These are phyloP conservation scores for Drepana arcuata DNA, from an alignment of 1,140 invertebrate species.

Conservation along the genomic window DNA sequence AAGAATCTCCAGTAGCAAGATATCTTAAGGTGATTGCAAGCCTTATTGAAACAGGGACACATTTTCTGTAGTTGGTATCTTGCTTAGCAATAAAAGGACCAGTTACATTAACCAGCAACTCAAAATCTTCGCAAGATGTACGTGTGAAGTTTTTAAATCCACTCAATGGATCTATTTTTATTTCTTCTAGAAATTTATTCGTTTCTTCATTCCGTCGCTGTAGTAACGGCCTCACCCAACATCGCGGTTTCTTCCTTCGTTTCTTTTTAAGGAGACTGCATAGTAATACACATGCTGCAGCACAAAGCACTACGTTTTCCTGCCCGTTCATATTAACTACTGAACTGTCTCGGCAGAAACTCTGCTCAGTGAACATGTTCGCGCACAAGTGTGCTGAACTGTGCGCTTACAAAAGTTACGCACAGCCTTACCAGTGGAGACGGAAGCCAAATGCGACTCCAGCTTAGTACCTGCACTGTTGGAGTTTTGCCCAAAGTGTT, in stretches of 20 bases:
- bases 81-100: conserved; percentile 8
- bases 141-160: conserved; percentile 11
- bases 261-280: conserved; percentile 8
- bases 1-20: conserved; percentile 11
- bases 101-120: conserved; percentile 6
- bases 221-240: conserved; percentile 7
- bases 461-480: conserved; percentile 6
- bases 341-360: conserved; percentile 4
- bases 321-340: conserved; percentile 2
- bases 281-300: conserved; percentile 6
- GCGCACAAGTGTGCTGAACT: conserved; percentile 5
- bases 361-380: conserved; percentile 6
- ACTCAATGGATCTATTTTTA: conserved; percentile 9
- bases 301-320: conserved; percentile 5
- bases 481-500: conserved; percentile 10
- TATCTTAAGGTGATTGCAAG: conserved; percentile 10
- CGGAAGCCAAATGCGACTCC: conserved; percentile 2
- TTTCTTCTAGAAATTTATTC: conserved; percentile 9
- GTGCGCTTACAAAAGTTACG: conserved; percentile 3
- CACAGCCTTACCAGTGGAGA: conserved; percentile 7
- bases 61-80: conserved; percentile 8
- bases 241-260: conserved; percentile 8
- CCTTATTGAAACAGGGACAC: conserved; percentile 3
- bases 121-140: conserved; percentile 10
- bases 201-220: conserved; percentile 8